Percentiles rank a stretch among this genome's conserved stretches.
phyloP scores from a whole-genome alignment of 1,140 invertebrate species.

The Heliconius hewitsoni region DNA sequence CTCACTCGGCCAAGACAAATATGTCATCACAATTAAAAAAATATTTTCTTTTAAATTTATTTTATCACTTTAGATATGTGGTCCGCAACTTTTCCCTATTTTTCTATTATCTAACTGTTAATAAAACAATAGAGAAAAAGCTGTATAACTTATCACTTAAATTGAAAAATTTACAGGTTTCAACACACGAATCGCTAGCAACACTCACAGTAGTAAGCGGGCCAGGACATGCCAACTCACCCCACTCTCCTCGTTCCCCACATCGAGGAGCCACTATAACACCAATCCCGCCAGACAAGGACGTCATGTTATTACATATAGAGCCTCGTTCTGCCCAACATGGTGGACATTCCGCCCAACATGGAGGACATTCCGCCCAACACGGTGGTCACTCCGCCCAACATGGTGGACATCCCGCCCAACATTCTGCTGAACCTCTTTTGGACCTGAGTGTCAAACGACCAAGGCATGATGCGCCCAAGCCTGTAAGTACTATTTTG shows the following conservation, averaged over 20 bases:
- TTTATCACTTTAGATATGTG: too few species aligned
- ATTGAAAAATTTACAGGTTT: slow-evolving; percentile 19
- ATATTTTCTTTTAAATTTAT: too few species aligned
- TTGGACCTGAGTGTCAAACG: slow-evolving; percentile 92
- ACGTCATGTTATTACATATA: slow-evolving; percentile 85
- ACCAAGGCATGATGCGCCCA: slow-evolving; percentile 83
- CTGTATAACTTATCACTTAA: background rate
- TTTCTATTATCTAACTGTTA: too few species aligned
- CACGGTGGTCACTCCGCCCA: background rate
- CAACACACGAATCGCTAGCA: slow-evolving; percentile 79
- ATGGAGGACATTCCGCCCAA: background rate
- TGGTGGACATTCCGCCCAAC: background rate
- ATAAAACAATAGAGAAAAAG: too few species aligned
- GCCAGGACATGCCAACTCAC: slow-evolving; percentile 64
- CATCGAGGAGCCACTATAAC: slow-evolving; percentile 81
- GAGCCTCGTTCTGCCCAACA: slow-evolving; percentile 75
- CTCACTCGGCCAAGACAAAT: too few species aligned
- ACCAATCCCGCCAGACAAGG: slow-evolving; percentile 76
- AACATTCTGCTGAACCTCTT: slow-evolving; percentile 81
- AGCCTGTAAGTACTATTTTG: slow-evolving; percentile 57
- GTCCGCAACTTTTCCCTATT: too few species aligned
- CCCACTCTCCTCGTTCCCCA: slow-evolving; percentile 66
- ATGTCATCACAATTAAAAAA: too few species aligned
- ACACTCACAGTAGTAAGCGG: slow-evolving; percentile 86
- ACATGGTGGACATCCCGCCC: slow-evolving; percentile 21